Conservation (phyloP, 2,113 vertebrate species). For the Collichthys lucidus region DNA sequence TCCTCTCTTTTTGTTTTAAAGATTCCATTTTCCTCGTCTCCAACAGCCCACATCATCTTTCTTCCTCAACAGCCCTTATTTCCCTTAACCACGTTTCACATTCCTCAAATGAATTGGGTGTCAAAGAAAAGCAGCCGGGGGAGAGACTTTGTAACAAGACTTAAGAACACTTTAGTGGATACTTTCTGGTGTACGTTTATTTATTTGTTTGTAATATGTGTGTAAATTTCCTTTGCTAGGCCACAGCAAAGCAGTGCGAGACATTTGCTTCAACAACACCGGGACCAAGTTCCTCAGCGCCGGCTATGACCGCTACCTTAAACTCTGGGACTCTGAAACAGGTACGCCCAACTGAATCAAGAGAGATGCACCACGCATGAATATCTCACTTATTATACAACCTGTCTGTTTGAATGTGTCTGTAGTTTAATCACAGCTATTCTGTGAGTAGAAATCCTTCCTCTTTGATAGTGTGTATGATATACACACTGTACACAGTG, state of each 20-base stretch:
- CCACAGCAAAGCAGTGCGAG: conserved; percentile 97
- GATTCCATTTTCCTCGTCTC: conserved; percentile 19
- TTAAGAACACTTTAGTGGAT: neutral
- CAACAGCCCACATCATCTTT: conserved; percentile 9
- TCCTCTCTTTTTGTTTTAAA: conserved; percentile 35
- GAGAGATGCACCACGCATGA: neutral
- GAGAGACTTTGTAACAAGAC: conserved; percentile 10
- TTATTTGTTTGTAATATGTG: conserved; percentile 25
- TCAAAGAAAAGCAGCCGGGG: conserved; percentile 20
- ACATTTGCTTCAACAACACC: conserved; percentile 95
- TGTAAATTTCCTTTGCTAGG: conserved; percentile 79
- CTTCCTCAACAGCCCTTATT: conserved; percentile 23
- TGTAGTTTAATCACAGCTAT: neutral
- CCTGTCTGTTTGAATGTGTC: neutral
- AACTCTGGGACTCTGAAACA: conserved; percentile 98
- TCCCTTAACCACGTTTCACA: conserved; percentile 32
- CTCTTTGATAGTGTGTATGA: neutral
- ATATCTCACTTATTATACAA: neutral
- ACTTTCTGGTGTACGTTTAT: neutral
- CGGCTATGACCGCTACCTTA: conserved; percentile 96
- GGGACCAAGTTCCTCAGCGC: conserved; percentile 96
- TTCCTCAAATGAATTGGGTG: conserved; percentile 37
- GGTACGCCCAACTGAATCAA: conserved; percentile 82
- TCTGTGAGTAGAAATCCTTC: neutral
- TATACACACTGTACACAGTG: neutral